phyloP scores from a whole-genome alignment of 2,797 vertebrate species.

The Neopelma chrysocephalum region DNA sequence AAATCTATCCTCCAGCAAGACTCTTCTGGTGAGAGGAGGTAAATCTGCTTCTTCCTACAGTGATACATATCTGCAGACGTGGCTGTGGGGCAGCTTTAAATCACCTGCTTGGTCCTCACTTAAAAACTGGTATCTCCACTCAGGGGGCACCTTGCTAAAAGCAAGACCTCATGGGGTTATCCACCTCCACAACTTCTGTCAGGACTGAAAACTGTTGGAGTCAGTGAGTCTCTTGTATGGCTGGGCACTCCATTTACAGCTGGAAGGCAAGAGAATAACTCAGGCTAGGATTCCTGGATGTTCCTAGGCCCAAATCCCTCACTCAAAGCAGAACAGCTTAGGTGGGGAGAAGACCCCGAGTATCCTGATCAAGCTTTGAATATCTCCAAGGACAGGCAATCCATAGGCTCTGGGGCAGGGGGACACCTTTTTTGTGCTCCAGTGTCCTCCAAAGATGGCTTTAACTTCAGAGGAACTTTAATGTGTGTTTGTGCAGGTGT shows the following conservation, averaged over 20 bases:
- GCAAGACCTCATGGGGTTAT: neutral
- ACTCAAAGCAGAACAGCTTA: neutral
- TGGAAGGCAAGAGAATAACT: neutral
- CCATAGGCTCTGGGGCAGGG: neutral
- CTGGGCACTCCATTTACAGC: neutral
- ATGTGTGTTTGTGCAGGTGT: neutral
- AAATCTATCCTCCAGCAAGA: constrained; percentile 4
- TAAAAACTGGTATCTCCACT: neutral
- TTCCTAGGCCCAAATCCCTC: neutral
- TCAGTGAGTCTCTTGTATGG: fast-evolving
- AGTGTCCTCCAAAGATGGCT: neutral
- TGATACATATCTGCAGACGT: neutral
- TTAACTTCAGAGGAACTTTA: neutral
- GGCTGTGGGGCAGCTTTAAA: neutral
- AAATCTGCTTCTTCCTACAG: neutral
- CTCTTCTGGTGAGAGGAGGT: neutral
- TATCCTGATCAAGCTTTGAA: neutral
- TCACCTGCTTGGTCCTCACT: neutral
- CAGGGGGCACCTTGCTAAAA: neutral
- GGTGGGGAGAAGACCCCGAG: neutral
- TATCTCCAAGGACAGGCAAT: neutral
- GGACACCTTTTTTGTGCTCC: neutral
- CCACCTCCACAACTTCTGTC: neutral
- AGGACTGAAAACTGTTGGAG: neutral
- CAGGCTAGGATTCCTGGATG: neutral